phyloP scores from a whole-genome alignment of 2,113 vertebrate species.

The Stegastes partitus region DNA sequence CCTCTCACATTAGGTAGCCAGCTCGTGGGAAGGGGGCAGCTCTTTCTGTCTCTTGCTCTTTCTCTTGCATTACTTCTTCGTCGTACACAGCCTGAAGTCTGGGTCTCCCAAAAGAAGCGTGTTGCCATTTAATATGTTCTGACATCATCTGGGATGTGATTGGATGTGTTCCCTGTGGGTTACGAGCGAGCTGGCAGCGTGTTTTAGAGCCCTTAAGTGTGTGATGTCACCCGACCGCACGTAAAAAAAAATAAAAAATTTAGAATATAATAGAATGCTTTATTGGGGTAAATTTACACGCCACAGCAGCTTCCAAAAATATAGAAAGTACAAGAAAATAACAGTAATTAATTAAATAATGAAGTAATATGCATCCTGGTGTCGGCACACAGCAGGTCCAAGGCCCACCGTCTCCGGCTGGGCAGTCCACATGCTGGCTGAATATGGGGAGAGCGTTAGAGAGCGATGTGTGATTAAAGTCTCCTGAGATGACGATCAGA shows the following conservation, averaged over 20 bases:
- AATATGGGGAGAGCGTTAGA: no score
- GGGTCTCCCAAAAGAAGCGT: constrained; percentile 47
- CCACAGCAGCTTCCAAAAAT: no score
- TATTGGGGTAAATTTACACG: no score
- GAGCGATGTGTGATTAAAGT: no score
- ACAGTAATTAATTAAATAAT: no score
- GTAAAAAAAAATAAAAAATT: constrained; percentile 16
- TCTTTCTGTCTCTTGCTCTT: constrained; percentile 11
- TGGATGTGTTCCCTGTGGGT: constrained; percentile 56
- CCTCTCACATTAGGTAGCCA: constrained; percentile 1
- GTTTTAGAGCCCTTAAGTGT: constrained; percentile 54
- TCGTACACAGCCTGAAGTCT: constrained; percentile 46
- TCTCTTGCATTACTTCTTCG: constrained; percentile 15
- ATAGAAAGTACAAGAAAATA: no score
- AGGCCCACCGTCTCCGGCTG: no score
- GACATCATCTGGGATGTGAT: constrained; percentile 68
- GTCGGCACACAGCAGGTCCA: no score
- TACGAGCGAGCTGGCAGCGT: constrained; percentile 44
- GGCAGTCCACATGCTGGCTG: no score
- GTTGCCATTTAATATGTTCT: constrained; percentile 65
- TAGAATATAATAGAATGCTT: no score
- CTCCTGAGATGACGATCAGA: no score
- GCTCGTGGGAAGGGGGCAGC: background rate
- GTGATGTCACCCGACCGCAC: constrained; percentile 59
- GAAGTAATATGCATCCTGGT: no score